phyloP scores from a whole-genome alignment of 2,797 vertebrate genomes.

The Falco rusticolus region DNA sequence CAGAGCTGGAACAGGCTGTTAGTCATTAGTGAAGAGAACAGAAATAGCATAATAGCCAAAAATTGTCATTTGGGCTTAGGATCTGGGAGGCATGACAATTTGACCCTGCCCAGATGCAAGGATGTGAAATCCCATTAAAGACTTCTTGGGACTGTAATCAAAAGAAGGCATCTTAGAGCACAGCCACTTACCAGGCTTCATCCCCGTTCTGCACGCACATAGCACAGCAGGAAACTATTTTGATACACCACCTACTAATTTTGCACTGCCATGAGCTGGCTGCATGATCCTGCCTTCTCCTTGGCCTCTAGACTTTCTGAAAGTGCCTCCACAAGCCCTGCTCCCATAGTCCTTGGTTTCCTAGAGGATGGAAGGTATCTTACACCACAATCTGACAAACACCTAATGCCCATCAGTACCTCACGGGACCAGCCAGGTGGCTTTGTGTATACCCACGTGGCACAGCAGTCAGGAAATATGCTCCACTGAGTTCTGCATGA shows the following conservation, averaged over 20 bases:
- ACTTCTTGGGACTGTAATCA: not conserved
- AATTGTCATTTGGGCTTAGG: not conserved
- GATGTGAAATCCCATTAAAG: not conserved
- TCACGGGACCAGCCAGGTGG: not conserved
- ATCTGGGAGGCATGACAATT: not conserved
- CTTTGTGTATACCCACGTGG: not conserved
- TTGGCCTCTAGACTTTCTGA: not conserved
- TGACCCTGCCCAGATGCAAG: not conserved
- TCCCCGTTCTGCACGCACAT: not conserved
- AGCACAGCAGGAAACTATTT: not conserved
- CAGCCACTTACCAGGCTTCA: not conserved
- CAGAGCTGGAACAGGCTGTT: not conserved
- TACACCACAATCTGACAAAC: not conserved
- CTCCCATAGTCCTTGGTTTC: not conserved
- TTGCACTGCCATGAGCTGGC: not conserved
- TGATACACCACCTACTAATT: not conserved
- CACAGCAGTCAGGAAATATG: not conserved
- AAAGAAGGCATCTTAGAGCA: not conserved
- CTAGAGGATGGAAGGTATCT: not conserved
- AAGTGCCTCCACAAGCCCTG: not conserved
- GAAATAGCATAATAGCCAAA: not conserved
- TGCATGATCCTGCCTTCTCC: not conserved
- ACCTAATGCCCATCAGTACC: no score
- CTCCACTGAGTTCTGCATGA: not conserved
- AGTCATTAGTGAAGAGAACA: not conserved